Evolutionary conservation across 2,888 invertebrate genomes (phyloP).

Genomic region (Brachynemurus nebulosus): DNA sequence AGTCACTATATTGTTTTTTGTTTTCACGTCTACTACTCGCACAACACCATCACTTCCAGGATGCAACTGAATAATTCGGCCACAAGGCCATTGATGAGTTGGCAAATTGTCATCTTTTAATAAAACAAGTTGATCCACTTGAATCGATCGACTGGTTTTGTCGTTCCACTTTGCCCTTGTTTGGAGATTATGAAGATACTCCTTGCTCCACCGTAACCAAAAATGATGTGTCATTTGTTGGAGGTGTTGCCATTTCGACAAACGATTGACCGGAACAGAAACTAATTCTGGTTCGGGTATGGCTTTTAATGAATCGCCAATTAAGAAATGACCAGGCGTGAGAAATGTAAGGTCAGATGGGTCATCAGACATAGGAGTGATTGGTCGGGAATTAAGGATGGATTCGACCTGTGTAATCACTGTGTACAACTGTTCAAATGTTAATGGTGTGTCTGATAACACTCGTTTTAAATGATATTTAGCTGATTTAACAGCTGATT

Average conservation of each 20-base stretch:
- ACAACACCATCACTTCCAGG: neutral
- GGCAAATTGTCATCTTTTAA: neutral
- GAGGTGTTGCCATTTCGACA: constrained; percentile 16
- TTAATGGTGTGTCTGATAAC: constrained; percentile 16
- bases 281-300: constrained; percentile 14
- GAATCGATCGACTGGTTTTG: neutral
- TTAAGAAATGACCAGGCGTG: constrained; percentile 19
- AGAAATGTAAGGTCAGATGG: too few relatives aligned
- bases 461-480: constrained; percentile 20
- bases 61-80: too few relatives aligned
- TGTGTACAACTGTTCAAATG: constrained; percentile 21
- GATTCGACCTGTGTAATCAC: constrained; percentile 21
- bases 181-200: too few relatives aligned
- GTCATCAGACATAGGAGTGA: too few relatives aligned
- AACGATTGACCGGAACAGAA: constrained; percentile 7
- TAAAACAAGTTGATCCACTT: neutral
- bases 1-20: too few relatives aligned
- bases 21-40: neutral
- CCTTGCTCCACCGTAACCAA: constrained; percentile 9
- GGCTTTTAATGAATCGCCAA: constrained; percentile 16
- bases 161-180: neutral
- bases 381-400: constrained; percentile 21
- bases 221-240: constrained; percentile 16
- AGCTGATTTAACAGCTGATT: constrained; percentile 20
- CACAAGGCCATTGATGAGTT: neutral